Base-by-base conservation (phyloP, 2,113 vertebrate genomes). In the Lophura nycthemera region DNA sequence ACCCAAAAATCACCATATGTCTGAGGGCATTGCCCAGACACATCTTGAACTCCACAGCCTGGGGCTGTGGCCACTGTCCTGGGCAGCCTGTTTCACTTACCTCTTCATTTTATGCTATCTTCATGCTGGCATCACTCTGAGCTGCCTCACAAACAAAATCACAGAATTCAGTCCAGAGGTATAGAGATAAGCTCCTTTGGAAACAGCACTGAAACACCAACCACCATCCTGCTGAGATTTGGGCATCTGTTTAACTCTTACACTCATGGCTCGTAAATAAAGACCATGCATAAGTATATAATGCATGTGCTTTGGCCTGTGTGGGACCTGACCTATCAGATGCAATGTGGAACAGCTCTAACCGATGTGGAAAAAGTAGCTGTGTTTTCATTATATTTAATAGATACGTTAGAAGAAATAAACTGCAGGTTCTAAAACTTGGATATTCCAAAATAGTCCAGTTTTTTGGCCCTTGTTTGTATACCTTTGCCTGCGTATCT, bases 261-360 rank as follows among this genome's bases (percentile, higher is more conserved):
- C 0, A 0, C 56, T 80, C 0, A 0, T 5, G 45, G 6, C 18
- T 25, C 64, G 29, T 38, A 13, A 88, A 34, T 56, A 38, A 4
- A 83, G 50, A 16, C 4, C 6, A 2, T 6, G n/a, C 19, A 8
- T 7, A 48, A 18, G 5, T n/a, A 12, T 1, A 5, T 7, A 16
- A 57, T 66, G 40, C 34, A 8, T 2, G 0, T 42, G 60, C 38
- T 29, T 80, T 63, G 50, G 54, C 16, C 60, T 86, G 30, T 56
- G 54, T 13, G 25, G 64, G 77, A 43, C 57, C 67, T 86, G 34
- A 64, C 7, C 19, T 30, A 10, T 21, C 38, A 40, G 34, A 43
- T 75, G 69, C 34, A 57, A 29, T 6, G 7, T 86, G 64, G 40
- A 52, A 22, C 2, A 69, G 43, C 57, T 67, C 60, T 48, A 21